Percentiles rank a stretch among this genome's conserved stretches.
phyloP scores from a whole-genome alignment of 2,888 invertebrate species.

The Isotomurus palustris region DNA sequence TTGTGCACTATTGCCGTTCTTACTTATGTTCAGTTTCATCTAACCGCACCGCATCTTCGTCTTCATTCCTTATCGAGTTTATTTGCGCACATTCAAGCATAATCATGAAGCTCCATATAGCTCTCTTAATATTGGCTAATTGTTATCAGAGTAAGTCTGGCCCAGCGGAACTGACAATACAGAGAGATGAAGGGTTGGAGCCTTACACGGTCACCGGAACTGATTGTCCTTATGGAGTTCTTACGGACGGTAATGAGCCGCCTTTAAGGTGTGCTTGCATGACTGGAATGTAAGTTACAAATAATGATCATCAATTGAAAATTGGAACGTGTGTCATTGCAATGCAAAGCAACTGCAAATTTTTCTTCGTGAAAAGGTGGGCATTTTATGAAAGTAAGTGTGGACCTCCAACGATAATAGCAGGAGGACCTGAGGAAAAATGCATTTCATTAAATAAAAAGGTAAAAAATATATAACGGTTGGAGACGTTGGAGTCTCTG shows the following conservation, averaged over 20 bases:
- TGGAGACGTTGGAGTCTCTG: neutral
- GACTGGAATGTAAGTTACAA: constrained; percentile 20
- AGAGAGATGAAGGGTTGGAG: constrained; percentile 3
- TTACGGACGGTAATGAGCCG: neutral
- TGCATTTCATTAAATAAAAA: constrained; percentile 8
- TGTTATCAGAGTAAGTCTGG: too few species aligned
- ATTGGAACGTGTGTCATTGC: too few species aligned
- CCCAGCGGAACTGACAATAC: constrained; percentile 10
- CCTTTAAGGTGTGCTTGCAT: constrained; percentile 16
- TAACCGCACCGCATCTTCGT: too few species aligned
- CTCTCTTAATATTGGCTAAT: too few species aligned
- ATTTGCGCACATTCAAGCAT: too few species aligned
- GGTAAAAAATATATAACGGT: constrained; percentile 2
- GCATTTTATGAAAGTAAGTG: constrained; percentile 21
- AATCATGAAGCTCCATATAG: too few species aligned
- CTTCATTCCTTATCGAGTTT: too few species aligned
- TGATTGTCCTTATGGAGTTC: constrained; percentile 15
- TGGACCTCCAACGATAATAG: neutral
- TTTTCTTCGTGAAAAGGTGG: too few species aligned
- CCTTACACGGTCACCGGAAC: constrained; percentile 8
- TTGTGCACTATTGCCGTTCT: too few species aligned
- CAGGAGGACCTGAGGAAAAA: constrained; percentile 15
- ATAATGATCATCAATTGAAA: neutral
- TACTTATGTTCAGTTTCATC: too few species aligned
- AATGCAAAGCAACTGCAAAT: too few species aligned